Base-by-base conservation (phyloP, 2,888 invertebrate genomes). In the Cheilosia impressa region DNA sequence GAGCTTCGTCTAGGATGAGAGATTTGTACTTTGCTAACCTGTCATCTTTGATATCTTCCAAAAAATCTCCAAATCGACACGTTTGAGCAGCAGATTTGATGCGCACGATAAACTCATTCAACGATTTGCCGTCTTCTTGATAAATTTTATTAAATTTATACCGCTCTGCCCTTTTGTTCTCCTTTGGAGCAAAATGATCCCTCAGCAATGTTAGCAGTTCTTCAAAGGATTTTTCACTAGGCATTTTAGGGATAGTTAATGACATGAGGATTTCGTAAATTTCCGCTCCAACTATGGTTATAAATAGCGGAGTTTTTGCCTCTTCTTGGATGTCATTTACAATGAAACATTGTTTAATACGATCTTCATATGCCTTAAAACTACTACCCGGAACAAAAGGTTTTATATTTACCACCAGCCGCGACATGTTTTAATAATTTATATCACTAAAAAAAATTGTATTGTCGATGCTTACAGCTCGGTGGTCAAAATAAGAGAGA, bases 261-360 rank as follows among this genome's bases (percentile, higher is more conserved):
- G 75, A 81, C 75, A 63, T 81, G 5, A 69, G 41, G 13, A 76
- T 52, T 63, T 71, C 47, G 13, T 71, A 71, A 17, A 71, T 58
- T n/a, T 77, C 81, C 13, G 62, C 73, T 9, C 63, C 69, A 2
- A 81, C 71, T 24, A 81, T 9, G 10, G 77, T 77, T 10, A 77
- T 76, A 41, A 82, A 77, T 9, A 77, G 38, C 2, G 63, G 38
- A 1, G 31, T 31, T 31, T 31, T 31, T 31, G 31, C 5, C 2
- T 82, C 57, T 19, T 66, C 76, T 38, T 60, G 10, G 1, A 81
- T 50, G 19, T 75, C 75, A 66, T 58, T 65, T 10, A 69, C 43
- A 0, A 47, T 38, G 17, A 72, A 77, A 53, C 50, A 65, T 24
- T 77, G 68, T 10, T 19, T 31, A 2, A 72, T 17, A 34, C 66